Evolutionary conservation across 2,888 invertebrate species (phyloP), one percentile per base, ranked within the genome.

Genomic region (Hemistola chrysoprasaria): DNA sequence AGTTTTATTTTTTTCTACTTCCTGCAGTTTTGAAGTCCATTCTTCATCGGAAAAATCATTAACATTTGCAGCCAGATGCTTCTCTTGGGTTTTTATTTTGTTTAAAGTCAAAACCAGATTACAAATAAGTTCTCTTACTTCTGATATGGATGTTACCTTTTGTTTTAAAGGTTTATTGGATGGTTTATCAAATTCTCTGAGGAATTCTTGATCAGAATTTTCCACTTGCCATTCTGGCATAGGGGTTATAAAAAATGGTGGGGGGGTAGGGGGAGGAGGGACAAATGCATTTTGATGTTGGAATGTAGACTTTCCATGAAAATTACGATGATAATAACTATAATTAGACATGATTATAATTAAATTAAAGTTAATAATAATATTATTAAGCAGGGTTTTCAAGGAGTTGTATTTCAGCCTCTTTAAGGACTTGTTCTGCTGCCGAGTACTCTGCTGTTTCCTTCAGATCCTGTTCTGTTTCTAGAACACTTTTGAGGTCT

Each of bases 391-490:
- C 56, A 37, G 67, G 58, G 26, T 74, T 56, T 34, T 87, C 81
- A 0, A 90, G 87, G 31, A 92, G 74, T 59, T 92, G 91, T n/a
- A 71, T 59, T 60, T 92, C 91, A 1, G 94, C 92, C 43, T 93
- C 95, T 56, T 91, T 91, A 2, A 97, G 73, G 7, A 93, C 85
- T 73, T 91, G 90, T 45, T 91, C 65, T 0, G 97, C 97, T 5
- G 92, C 82, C 16, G 78, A 68, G 62, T 94, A 97, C 44, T 94
- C 94, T 63, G 93, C 93, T 8, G 90, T 78, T 50, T 93, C 93
- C 65, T 92, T 92, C n/a, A 97, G 90, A 65, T 97, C 96, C 67
- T 90, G 85, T 71, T 97, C 97, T 1, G 91, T 91, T 42, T 93
- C 92, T 41, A 97, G 69, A 35, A 93, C 92, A 30, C 90, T 91